phyloP scores from a whole-genome alignment of 2,888 invertebrate genomes.

The Lithosia quadra region DNA sequence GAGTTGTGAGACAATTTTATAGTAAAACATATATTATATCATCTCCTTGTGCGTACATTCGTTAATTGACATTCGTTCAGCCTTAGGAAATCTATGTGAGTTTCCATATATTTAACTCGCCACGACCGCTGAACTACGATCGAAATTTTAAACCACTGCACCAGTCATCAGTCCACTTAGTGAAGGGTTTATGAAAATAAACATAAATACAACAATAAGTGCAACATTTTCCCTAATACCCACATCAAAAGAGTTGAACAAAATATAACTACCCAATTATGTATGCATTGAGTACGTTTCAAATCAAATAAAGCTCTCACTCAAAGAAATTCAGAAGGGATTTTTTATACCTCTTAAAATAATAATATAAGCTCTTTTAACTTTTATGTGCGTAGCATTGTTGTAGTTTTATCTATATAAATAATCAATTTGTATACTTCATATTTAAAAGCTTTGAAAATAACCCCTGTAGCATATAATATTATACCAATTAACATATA shows the following conservation, averaged over 20 bases:
- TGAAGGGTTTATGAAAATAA: no score
- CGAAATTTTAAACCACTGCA: no score
- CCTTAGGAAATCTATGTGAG: not conserved
- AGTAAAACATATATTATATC: no score
- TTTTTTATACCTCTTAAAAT: not conserved
- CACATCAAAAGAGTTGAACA: not conserved
- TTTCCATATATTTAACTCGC: not conserved
- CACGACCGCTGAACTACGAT: no score
- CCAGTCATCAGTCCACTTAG: no score
- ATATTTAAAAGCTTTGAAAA: slow-evolving; percentile 39
- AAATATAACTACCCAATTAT: not conserved
- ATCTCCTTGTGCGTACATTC: no score
- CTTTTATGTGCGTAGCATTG: slow-evolving; percentile 11
- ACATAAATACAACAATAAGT: no score
- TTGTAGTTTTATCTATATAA: slow-evolving; percentile 19
- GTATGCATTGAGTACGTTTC: not conserved
- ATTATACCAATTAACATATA: slow-evolving; percentile 55
- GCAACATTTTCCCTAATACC: no score
- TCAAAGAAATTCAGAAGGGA: not conserved
- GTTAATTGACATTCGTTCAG: no score
- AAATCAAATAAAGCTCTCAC: slow-evolving; percentile 9
- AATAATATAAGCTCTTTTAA: slow-evolving; percentile 29
- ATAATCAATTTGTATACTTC: slow-evolving; percentile 22
- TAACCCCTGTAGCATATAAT: slow-evolving; percentile 50
- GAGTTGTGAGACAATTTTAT: not conserved